Base-by-base conservation (phyloP, 2,797 vertebrate species). In the Myotis pilosus region DNA sequence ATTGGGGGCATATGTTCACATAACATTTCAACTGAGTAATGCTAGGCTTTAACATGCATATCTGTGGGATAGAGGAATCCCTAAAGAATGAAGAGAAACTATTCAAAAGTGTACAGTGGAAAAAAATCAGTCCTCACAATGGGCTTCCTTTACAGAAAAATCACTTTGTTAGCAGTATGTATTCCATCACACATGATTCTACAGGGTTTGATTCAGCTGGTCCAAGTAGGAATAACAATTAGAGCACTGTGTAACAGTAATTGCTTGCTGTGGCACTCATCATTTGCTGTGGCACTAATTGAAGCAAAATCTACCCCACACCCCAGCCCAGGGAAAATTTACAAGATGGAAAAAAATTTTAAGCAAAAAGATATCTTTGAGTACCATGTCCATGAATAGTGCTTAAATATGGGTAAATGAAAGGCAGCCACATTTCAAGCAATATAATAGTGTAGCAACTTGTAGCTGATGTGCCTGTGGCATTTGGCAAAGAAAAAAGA, bases 61-160 rank as follows among this genome's bases (percentile, higher is more conserved):
- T 91, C 83, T 78, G 30, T 28, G 78, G 55, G 95, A 95, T 72
- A 97, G 10, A 97, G 62, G 94, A 95, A 47, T 60, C 95, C 96
- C 75, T 86, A 86, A 79, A 87, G 4, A 78, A 85, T 91, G 53
- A 97, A 94, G 86, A 96, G 96, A 91, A 91, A 88, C 90, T 96
- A 97, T 97, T 97, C 86, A 85, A 95, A 96, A 89, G 49, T 94
- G 38, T 84, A n/a, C n/a, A 97, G 72, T 53, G 95, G 90, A 94
- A 98, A 98, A 98, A 98, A 97, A 78, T 19, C 9, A 94, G 49
- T 41, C 74, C 82, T 96, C 94, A 95, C 94, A 98, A 97, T 95
- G 55, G 79, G 80, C 85, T 95, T 94, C 84, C 96, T 97, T 96
- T 92, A 91, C 19, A 88, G 57, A 94, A 97, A 97, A 97, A 92